Base-by-base conservation (phyloP, 2,888 invertebrate genomes). In the Drosophila kuntzei region DNA sequence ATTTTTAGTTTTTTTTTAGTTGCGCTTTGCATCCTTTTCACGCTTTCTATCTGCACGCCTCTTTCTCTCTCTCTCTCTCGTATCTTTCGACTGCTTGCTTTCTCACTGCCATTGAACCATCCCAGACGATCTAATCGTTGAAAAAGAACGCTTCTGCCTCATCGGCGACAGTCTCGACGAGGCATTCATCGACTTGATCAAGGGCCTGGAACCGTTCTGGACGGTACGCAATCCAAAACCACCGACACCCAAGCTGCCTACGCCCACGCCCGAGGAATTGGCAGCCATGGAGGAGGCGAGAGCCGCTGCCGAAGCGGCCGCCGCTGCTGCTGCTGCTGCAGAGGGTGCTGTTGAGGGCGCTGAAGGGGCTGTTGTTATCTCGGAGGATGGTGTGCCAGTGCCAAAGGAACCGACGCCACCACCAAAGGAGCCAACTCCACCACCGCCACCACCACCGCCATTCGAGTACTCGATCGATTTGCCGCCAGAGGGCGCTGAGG, bases 131-230 rank as follows among this genome's bases (percentile, higher is more conserved):
- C 94, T 96, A 93, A 96, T 97, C 94, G 94, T 93, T 92, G 96
- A 96, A 93, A 98, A 96, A 94, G 98, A 98, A 94, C 95, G 95
- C 93, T 98, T 95, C 95, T 98, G 97, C 94, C 95, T 96, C 92
- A 96, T 98, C 93, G 96, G 97, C 90, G 96, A 98, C 93, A 98
- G 97, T 94, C 95, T 98, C 94, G 98, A 98, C 93, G 95, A 96
- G 93, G 98, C 98, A 87, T 97, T 98, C 94, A 95, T 97, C 92
- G 98, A 97, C 93, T 94, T 95, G 90, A 94, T 95, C 91, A 94
- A 94, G 60, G 94, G 94, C 78, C 93, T 94, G 74, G 94, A 94
- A 85, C 93, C 94, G 57, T 90, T 91, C 87, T 92, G 90, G 80
- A 90, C 92, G 66, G 90, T 90, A 49, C 87, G 91, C 37, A 92